Evolutionary conservation across 2,888 invertebrate genomes (phyloP).

Genomic region (Dendrolimus pini): DNA sequence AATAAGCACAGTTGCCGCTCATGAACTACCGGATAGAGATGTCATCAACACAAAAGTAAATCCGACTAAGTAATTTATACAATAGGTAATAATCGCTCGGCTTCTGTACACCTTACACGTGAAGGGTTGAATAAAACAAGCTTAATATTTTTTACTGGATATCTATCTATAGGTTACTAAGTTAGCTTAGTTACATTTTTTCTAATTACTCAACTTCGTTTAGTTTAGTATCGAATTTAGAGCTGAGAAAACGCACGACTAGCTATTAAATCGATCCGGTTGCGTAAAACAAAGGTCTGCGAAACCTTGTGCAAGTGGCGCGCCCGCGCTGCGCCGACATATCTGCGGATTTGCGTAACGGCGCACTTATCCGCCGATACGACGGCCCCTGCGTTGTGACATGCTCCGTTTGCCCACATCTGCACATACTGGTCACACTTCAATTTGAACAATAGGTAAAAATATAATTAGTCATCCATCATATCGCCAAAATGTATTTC

Average conservation of each 20-base stretch:
- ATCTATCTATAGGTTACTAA: too few relatives aligned
- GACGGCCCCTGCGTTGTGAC: conserved; percentile 64
- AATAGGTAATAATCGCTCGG: too few relatives aligned
- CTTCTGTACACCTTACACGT: neutral
- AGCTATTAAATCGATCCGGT: conserved; percentile 73
- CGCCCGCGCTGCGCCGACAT: conserved; percentile 67
- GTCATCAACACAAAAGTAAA: conserved; percentile 52
- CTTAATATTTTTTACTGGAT: neutral
- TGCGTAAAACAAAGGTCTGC: conserved; percentile 77
- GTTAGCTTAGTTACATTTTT: conserved; percentile 16
- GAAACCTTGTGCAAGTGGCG: conserved; percentile 75
- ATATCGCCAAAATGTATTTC: too few relatives aligned
- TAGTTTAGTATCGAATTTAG: conserved; percentile 48
- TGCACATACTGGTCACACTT: conserved; percentile 6
- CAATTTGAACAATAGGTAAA: conserved; percentile 3
- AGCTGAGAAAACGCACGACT: conserved; percentile 71
- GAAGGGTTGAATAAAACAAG: neutral
- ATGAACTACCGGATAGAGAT: conserved; percentile 57
- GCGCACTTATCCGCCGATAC: conserved; percentile 73
- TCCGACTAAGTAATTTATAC: conserved; percentile 23
- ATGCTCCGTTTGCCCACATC: conserved; percentile 57
- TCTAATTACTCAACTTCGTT: conserved; percentile 35
- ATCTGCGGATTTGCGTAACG: conserved; percentile 76
- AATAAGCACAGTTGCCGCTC: conserved; percentile 19
- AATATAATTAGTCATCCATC: too few relatives aligned